Percentiles rank a stretch among this genome's conserved stretches.
phyloP scores from a whole-genome alignment of 1,140 invertebrate species.

The Tenebrio molitor region DNA sequence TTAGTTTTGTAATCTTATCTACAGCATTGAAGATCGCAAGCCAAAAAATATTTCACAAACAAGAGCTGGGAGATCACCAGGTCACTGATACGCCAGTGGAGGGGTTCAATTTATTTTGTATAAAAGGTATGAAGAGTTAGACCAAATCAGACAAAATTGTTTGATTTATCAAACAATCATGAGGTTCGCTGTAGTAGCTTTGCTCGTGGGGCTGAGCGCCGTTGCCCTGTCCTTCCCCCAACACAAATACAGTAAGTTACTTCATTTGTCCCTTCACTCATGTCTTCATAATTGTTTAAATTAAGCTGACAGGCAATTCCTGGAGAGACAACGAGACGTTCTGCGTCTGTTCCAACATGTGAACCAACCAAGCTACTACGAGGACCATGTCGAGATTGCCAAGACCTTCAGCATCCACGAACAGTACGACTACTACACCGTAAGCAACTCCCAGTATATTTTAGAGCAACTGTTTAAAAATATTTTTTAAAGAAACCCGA shows the following conservation, averaged over 20 bases:
- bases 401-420: conserved; percentile 70
- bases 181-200: background rate
- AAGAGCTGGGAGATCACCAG: background rate
- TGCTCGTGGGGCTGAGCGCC: background rate
- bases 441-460: conserved; percentile 54
- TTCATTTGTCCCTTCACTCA: no score
- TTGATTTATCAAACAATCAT: background rate
- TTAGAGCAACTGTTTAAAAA: background rate
- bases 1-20: no score
- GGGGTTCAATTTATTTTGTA: background rate
- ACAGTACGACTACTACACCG: conserved; percentile 68
- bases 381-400: conserved; percentile 67
- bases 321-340: conserved; percentile 72
- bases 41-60: no score
- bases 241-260: background rate
- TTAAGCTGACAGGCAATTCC: conserved; percentile 55
- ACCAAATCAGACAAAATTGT: background rate
- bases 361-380: conserved; percentile 68
- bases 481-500: conserved; percentile 65
- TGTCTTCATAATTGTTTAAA: background rate
- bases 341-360: conserved; percentile 74
- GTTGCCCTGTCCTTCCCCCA: background rate
- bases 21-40: background rate
- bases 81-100: background rate
- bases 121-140: background rate